phyloP scores from a whole-genome alignment of 2,888 invertebrate genomes.

The Melinaea marsaeus region DNA sequence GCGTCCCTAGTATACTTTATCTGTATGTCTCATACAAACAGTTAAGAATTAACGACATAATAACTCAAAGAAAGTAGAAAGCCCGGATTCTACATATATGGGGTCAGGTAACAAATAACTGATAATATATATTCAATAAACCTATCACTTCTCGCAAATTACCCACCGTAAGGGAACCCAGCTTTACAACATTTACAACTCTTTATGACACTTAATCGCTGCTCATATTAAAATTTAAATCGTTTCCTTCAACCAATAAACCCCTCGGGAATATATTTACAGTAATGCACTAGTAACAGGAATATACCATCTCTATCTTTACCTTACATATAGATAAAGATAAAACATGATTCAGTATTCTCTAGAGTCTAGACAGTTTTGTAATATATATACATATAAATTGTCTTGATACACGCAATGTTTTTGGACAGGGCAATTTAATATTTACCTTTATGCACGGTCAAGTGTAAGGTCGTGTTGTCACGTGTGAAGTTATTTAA shows the following conservation, averaged over 20 bases:
- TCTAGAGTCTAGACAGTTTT: background rate
- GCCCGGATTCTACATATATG: too few species aligned
- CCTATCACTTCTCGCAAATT: conserved; percentile 39
- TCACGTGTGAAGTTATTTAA: conserved; percentile 4
- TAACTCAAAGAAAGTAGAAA: too few species aligned
- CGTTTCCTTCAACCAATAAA: conserved; percentile 62
- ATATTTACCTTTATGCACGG: conserved; percentile 6
- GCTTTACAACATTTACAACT: conserved; percentile 71
- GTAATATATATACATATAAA: background rate
- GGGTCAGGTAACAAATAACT: conserved; percentile 1
- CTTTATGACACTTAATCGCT: conserved; percentile 72
- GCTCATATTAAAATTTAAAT: conserved; percentile 75
- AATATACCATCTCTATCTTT: background rate
- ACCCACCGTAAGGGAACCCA: conserved; percentile 49
- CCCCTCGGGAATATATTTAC: conserved; percentile 44
- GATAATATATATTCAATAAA: conserved; percentile 17
- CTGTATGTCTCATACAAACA: too few species aligned
- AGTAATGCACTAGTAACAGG: conserved; percentile 31
- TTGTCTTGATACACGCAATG: background rate
- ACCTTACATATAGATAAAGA: too few species aligned
- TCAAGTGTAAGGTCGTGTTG: conserved; percentile 7
- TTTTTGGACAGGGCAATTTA: background rate
- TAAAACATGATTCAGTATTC: too few species aligned
- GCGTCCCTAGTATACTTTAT: too few species aligned
- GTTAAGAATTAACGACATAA: too few species aligned